Conservation (phyloP, 2,797 vertebrate species). For the Mormyrus proboscirostris region DNA sequence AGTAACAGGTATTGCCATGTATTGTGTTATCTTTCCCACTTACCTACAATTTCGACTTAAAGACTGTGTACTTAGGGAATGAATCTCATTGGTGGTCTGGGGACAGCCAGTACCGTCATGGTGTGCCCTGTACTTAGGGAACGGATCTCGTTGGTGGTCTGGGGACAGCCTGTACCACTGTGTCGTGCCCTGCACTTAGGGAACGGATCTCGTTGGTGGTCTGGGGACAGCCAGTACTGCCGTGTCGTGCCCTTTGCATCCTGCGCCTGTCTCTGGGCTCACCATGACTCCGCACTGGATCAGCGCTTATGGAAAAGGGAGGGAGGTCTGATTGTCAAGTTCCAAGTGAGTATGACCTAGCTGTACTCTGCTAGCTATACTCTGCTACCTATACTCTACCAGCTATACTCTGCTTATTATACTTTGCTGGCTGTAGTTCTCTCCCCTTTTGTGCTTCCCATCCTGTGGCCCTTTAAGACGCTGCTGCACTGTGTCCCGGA, state of each 20-base stretch:
- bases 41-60: background rate
- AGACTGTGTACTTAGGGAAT: background rate
- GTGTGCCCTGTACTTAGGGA: background rate
- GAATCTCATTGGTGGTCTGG: background rate
- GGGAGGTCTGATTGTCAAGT: background rate
- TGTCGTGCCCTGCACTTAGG: background rate
- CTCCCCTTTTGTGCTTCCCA: background rate
- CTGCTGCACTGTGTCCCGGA: background rate
- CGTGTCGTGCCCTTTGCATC: background rate
- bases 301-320: background rate
- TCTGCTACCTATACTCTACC: background rate
- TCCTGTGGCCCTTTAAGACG: no score
- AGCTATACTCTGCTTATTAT: background rate
- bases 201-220: background rate
- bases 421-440: background rate
- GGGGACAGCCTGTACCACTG: background rate
- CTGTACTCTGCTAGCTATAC: background rate
- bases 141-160: background rate
- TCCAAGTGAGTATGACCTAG: background rate
- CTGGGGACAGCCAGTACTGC: background rate
- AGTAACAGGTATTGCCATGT: background rate
- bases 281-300: background rate
- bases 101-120: no score
- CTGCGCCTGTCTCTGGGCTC: background rate
- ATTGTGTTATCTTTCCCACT: background rate